Conservation (phyloP, 2,113 vertebrate species). For the Chionodraco myersi region DNA sequence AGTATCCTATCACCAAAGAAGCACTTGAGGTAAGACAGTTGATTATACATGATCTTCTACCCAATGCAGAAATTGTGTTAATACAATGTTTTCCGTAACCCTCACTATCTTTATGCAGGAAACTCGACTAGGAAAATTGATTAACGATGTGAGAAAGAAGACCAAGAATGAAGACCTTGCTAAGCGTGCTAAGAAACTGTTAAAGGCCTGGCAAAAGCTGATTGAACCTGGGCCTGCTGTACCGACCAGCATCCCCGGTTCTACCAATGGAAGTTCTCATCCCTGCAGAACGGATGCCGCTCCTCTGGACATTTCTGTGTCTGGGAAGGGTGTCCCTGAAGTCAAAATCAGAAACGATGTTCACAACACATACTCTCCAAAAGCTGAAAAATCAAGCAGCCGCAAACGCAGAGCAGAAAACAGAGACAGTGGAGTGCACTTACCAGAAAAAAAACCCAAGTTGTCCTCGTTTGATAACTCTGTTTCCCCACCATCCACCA, state of each 20-base stretch:
- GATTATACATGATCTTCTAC: not conserved
- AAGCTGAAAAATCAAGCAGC: conserved; percentile 88
- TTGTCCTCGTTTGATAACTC: conserved; percentile 86
- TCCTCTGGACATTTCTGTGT: conserved; percentile 78
- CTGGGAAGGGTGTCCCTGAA: conserved; percentile 86
- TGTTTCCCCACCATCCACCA: conserved; percentile 87
- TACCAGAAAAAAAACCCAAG: conserved; percentile 89
- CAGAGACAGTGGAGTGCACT: conserved; percentile 89
- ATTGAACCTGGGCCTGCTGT: conserved; percentile 91
- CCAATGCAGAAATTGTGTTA: not conserved
- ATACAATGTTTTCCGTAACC: conserved; percentile 23
- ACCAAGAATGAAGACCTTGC: conserved; percentile 97
- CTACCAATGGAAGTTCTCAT: conserved; percentile 92
- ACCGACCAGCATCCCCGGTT: conserved; percentile 76
- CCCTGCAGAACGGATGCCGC: conserved; percentile 88
- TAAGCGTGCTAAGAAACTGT: conserved; percentile 96
- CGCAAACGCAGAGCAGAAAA: conserved; percentile 91
- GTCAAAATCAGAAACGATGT: conserved; percentile 92
- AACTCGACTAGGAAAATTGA: conserved; percentile 97
- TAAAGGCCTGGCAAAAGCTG: conserved; percentile 96
- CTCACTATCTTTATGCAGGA: conserved; percentile 82
- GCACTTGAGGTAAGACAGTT: conserved; percentile 91
- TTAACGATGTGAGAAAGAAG: conserved; percentile 98
- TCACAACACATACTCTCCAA: conserved; percentile 91
- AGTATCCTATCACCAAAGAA: conserved; percentile 99